A percentile compares a stretch with the other conserved stretches of the same genome.
Conservation (phyloP, 2,888 invertebrate species). For the Drosophila neonasuta region DNA sequence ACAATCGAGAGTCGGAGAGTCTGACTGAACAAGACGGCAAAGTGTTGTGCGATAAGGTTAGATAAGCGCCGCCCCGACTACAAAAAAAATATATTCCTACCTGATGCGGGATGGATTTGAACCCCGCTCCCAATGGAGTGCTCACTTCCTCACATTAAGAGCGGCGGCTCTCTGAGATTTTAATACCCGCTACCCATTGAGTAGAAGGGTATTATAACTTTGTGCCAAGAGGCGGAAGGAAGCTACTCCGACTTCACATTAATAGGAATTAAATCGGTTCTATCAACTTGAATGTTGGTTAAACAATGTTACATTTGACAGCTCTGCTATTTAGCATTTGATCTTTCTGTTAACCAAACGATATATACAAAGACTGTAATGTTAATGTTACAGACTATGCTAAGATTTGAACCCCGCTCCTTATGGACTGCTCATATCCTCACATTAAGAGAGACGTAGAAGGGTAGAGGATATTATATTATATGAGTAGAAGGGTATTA, state of each 20-base stretch:
- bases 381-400: neutral
- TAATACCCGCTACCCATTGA: neutral
- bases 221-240: neutral
- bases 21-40: constrained; percentile 47
- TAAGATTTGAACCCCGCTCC: neutral
- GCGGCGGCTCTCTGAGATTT: constrained; percentile 41
- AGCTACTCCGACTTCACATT: no score
- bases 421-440: constrained; percentile 29
- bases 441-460: constrained; percentile 27
- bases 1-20: constrained; percentile 16
- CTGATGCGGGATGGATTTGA: constrained; percentile 28
- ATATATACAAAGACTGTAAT: no score
- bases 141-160: constrained; percentile 32
- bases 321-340: no score
- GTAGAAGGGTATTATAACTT: neutral
- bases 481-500: neutral
- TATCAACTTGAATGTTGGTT: no score
- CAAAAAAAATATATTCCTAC: constrained; percentile 25
- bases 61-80: constrained; percentile 62
- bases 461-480: neutral
- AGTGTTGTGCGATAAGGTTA: constrained; percentile 75
- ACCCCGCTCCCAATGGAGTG: constrained; percentile 9
- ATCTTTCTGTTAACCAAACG: no score
- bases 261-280: no score
- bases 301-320: no score